Conservation (phyloP, 2,113 vertebrate species). For the Chauna torquata region DNA sequence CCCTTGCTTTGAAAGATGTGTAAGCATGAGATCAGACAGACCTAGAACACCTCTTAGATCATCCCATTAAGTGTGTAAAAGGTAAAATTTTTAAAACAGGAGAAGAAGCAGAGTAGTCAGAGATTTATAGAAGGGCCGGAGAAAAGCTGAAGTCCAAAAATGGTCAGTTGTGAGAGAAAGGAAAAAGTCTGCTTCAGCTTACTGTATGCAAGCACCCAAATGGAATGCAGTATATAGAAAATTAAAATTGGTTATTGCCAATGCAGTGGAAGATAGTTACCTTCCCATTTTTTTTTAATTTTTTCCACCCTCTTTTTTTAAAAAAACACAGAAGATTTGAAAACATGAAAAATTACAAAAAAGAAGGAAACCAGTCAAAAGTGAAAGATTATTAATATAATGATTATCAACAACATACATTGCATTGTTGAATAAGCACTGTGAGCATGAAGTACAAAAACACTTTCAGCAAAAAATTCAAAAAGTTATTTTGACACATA, state of each 20-base stretch:
- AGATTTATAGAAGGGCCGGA: neutral
- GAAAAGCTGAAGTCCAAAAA: neutral
- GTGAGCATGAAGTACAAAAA: neutral
- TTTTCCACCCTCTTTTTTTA: neutral
- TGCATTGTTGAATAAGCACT: neutral
- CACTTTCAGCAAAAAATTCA: neutral
- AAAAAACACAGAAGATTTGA: neutral
- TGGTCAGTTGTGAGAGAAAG: neutral
- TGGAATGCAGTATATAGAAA: neutral
- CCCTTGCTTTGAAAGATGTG: neutral
- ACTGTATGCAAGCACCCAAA: neutral
- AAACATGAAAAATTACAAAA: neutral
- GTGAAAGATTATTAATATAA: neutral
- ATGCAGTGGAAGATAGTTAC: neutral
- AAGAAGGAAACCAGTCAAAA: neutral
- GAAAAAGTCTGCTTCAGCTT: neutral
- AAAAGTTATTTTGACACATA: neutral
- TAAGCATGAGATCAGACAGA: neutral
- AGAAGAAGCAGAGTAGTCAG: neutral
- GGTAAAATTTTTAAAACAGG: neutral
- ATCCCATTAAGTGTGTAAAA: neutral
- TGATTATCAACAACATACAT: neutral
- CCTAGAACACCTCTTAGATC: neutral
- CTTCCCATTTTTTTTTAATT: neutral
- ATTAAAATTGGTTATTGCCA: neutral